phyloP scores from a whole-genome alignment of 2,797 vertebrate genomes.

The Lophius americanus region DNA sequence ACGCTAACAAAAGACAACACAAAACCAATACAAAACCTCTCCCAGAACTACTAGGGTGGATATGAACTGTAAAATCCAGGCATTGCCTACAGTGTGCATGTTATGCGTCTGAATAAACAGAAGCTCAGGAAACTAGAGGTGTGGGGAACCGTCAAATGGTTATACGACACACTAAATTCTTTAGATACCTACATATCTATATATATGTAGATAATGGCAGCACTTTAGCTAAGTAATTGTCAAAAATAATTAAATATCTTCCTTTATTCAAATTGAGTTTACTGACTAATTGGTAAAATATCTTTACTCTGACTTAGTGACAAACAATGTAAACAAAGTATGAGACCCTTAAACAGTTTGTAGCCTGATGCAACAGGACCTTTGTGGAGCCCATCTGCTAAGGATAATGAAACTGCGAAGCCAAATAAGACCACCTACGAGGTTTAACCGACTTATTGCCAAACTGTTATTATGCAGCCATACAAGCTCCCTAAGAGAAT shows the following conservation, averaged over 20 bases:
- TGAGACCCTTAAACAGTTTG: no score
- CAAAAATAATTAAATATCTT: not conserved
- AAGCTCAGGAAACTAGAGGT: not conserved
- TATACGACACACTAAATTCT: constrained; percentile 16
- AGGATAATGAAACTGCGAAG: constrained; percentile 42
- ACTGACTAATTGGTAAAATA: no score
- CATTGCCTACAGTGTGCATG: not conserved
- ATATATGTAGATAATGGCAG: no score
- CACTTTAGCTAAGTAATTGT: constrained; percentile 8
- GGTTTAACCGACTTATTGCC: constrained; percentile 40
- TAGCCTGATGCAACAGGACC: no score
- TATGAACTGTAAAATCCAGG: constrained; percentile 1
- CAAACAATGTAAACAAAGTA: no score
- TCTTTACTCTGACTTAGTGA: no score
- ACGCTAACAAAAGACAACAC: not conserved
- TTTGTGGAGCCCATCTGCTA: not conserved
- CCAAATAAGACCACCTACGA: constrained; percentile 39
- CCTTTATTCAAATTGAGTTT: no score
- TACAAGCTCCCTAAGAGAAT: constrained; percentile 10
- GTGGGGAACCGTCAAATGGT: constrained; percentile 69
- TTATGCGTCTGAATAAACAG: constrained; percentile 11
- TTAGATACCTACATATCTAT: not conserved
- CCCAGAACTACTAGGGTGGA: not conserved
- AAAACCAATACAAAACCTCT: not conserved
- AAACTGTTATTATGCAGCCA: constrained; percentile 25